Evolutionary conservation across 1,140 invertebrate genomes (phyloP), one percentile per base, ranked within the genome.

Genomic region (Triops cancriformis): DNA sequence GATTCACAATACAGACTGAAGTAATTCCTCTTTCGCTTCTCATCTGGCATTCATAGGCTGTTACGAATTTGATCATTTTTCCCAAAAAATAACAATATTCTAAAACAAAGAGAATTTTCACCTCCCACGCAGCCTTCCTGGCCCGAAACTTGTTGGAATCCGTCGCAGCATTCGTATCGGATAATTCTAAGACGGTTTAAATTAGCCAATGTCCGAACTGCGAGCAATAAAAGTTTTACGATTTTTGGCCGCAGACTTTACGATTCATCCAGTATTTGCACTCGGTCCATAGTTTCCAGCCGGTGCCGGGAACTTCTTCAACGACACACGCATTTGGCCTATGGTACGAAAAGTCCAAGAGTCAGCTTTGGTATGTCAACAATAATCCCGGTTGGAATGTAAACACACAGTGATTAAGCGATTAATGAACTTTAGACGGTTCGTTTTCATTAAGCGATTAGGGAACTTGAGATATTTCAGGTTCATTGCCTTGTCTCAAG

Each of bases 151-250:
- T 83, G 83, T 73, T 85, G 82, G 78, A 81, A 88, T 1, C 87
- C 87, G 79, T 87, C 85, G 77, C 87, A 88, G 73, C 87, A 88
- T 78, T 88, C 86, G 78, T 87, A 88, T 11, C 85, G 83, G 5
- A 87, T 82, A 5, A 86, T 81, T 26, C 87, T 88, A 80, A n/a
- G 80, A 77, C 76, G 72, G 73, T 28, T n/a, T 77, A 77, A 73
- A 27, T 42, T 74, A 14, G 45, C 27, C 78, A 42, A 31, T 26
- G 73, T 51, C 31, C n/a, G 73, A 78, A 27, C 23, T 45, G 23
- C 23, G 27, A 42, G 73, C 42, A 78, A 18, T 28, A 42, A 73
- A 42, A 73, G 27, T 31, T 23, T 85, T 82, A 86, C 86, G 86
- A 84, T 82, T 85, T 84, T 51, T 82, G 81, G 42, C 85, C 86